Evolutionary conservation across 2,888 invertebrate genomes (phyloP), one percentile per base, ranked within the genome.

Genomic region (Agriotes lineatus): DNA sequence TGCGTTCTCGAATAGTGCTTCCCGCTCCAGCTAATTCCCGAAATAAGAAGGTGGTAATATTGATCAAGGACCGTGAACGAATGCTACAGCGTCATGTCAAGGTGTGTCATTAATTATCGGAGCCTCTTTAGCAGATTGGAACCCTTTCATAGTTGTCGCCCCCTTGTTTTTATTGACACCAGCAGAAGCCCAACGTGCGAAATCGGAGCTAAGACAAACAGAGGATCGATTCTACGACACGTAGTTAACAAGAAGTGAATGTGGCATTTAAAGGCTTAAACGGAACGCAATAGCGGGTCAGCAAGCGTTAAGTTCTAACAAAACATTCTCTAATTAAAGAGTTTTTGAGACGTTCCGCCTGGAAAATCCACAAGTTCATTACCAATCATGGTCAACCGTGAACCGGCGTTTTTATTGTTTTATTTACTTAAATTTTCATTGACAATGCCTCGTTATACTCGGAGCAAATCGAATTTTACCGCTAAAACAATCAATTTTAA

Each of bases 401-500:
- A 79, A 77, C 75, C 70, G 73, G 69, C 74, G 71, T 74, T 69
- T 70, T 69, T 69, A 66, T 72, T 59, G 62, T 69, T 63, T 77
- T 78, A 76, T 79, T 79, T 79, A 77, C 76, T 77, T 78, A 77
- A 80, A 75, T 74, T 76, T 79, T 77, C 76, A 74, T 79, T 79
- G 80, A 79, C 79, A 80, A 80, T 79, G 75, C 77, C 80, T 80
- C 73, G 80, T 80, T 81, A 79, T 73, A 79, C 77, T 77, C 76
- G 75, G 76, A 79, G 78, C 80, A 79, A 80, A 81, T 80, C 80
- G 77, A 78, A 81, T 81, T 79, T 78, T 74, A 77, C 78, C 77
- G 78, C 78, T 80, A 77, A 81, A 78, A 81, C 80, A 80, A 81
- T 81, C 80, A 79, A 81, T 80, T 81, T 77, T 77, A 78, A 80